phyloP scores from a whole-genome alignment of 1,140 invertebrate species.

The Conus ventricosus region DNA sequence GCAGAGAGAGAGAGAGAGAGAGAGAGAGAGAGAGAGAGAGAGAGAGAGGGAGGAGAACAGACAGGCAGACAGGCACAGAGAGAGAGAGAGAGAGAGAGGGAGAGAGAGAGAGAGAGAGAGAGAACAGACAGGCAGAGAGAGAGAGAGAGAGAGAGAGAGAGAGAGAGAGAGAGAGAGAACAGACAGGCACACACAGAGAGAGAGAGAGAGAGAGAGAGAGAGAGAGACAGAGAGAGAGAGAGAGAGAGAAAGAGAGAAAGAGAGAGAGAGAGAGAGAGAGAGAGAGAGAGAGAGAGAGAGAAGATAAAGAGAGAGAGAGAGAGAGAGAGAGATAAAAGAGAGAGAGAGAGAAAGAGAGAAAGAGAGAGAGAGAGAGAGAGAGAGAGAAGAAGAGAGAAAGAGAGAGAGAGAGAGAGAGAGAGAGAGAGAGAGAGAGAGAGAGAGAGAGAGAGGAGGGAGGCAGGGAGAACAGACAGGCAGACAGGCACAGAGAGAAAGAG shows the following conservation, averaged over 20 bases:
- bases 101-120: too few relatives aligned
- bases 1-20: not conserved
- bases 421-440: slow-evolving; percentile 4
- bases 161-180: not conserved
- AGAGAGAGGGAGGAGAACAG: not conserved
- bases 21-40: too few relatives aligned
- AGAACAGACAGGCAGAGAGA: too few relatives aligned
- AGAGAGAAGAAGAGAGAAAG: too few relatives aligned
- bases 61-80: not conserved
- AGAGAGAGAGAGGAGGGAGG: slow-evolving; percentile 13
- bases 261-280: slow-evolving; percentile 1
- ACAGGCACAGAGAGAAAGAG: not conserved
- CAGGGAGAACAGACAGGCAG: slow-evolving; percentile 10
- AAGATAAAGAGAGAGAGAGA: too few relatives aligned
- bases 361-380: slow-evolving; percentile 20
- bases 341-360: slow-evolving; percentile 27
- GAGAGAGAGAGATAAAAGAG: too few relatives aligned
- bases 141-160: not conserved
- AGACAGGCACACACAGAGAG: not conserved
- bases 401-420: too few relatives aligned
- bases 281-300: too few relatives aligned
- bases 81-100: not conserved
- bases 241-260: not conserved
- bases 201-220: not conserved
- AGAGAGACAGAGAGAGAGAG: not conserved